These are phyloP conservation scores for Aleiodes sp. DNA, from an alignment of 1,140 invertebrate species.

Conservation along the genomic window DNA sequence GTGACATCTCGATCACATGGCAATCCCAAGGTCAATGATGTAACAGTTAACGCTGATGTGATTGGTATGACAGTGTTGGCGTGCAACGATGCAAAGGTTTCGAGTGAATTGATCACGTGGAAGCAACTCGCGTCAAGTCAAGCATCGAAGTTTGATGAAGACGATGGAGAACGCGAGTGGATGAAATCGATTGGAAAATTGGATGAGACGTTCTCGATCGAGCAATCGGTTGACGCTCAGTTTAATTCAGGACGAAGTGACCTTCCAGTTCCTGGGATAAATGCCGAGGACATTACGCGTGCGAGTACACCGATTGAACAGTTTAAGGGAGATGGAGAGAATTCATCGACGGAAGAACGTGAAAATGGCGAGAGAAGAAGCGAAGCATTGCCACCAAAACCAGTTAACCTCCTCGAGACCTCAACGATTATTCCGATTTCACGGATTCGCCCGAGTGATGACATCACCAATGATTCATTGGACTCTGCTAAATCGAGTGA, in stretches of 20 bases:
- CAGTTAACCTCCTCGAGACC: not conserved
- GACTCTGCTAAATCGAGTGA: slow-evolving; percentile 10
- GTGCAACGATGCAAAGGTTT: slow-evolving; percentile 33
- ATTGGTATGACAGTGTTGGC: slow-evolving; percentile 52
- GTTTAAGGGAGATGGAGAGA: not conserved
- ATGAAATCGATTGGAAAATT: slow-evolving; percentile 36
- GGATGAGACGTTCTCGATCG: slow-evolving; percentile 50
- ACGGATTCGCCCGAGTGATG: not conserved
- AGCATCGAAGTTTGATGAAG: not conserved
- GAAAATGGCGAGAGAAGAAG: not conserved
- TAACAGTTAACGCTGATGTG: slow-evolving; percentile 48
- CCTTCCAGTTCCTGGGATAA: no score
- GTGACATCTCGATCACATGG: slow-evolving; percentile 40
- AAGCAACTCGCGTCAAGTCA: slow-evolving; percentile 45
- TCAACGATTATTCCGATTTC: slow-evolving; percentile 32
- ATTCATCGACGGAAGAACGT: not conserved
- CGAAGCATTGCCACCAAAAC: not conserved
- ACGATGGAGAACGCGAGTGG: slow-evolving; percentile 27
- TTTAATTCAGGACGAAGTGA: not conserved
- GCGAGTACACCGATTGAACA: no score
- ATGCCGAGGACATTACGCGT: no score
- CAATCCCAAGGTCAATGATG: slow-evolving; percentile 51
- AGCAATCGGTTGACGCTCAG: slow-evolving; percentile 31
- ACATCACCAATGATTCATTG: slow-evolving; percentile 25
- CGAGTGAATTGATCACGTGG: slow-evolving; percentile 49